Evolutionary conservation across 2,888 invertebrate genomes (phyloP), one percentile per base, ranked within the genome.

Genomic region (Thymelicus lineola): DNA sequence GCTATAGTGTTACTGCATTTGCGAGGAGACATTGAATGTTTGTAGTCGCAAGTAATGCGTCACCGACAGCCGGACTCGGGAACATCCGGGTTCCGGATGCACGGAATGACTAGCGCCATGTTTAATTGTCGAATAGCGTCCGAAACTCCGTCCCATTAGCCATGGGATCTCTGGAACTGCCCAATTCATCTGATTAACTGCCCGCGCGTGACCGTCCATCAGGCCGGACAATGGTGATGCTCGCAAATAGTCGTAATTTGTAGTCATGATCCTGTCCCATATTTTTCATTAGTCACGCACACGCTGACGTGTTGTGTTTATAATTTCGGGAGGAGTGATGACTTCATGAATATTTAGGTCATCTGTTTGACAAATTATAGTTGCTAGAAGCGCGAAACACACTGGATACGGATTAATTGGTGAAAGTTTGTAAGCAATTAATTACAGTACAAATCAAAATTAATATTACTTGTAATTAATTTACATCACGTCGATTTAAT

Each of bases 231-330:
- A 63, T 58, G 61, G 20, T 42, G 57, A 58, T 63, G 42, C 48
- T 50, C 42, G 64, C 59, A 64, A 70, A 70, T 53, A 64, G 28
- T 64, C 38, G 70, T 70, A 70, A 70, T 70, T 70, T 70, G 63
- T 70, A 64, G 59, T 70, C 69, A 38, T 69, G 63, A 57, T 63
- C 63, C 48, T 48, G 69, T 50, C 15, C 64, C 58, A 64, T 50
- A 69, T 64, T 45, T 59, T 64, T 64, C 61, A 64, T 70, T 63
- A 70, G 69, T 70, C 69, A 70, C 69, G 69, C 70, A 59, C 42
- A 57, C 42, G 28, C 57, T 57, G 20, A 50, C 63, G 38, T 20
- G 42, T 59, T 70, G 35, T 58, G 35, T 66, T 63, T 35, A 50
- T 42, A 46, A 69, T 69, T 69, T 68, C 45, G 69, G 46, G 36